Evolutionary conservation across 2,888 invertebrate species (phyloP), one percentile per base, ranked within the genome.

Genomic region (Tenthredo distinguenda): DNA sequence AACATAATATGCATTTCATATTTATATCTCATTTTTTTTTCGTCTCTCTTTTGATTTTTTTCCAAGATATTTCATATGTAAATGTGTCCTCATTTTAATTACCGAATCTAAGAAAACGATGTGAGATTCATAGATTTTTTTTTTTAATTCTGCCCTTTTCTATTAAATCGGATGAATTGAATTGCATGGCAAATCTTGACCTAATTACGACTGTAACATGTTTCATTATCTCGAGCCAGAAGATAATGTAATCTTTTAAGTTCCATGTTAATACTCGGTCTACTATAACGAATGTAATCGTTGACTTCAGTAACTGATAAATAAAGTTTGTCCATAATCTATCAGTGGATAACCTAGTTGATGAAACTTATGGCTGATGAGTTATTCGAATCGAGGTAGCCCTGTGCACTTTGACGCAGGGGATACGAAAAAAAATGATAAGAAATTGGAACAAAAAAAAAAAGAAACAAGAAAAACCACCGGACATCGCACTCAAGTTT

Each of bases 1-100:
- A 84, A 87, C 79, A 85, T 86, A 85, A 79, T 76, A 87, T 83
- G 83, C 83, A 83, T 83, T 83, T 47, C 26, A 47, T 31, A 47
- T 47, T 71, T 31, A 37, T 26, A 62, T 26, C 62, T 62, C n/a
- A 37, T 65, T 65, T 10, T 65, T 15, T 77, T 12, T 77, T 26
- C 15, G 26, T 4, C 37, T 18, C 12, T 58, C 5, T 81, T 62
- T 37, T 58, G 9, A 1, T 34, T 26, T 15, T 31, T 31, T 31
- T 50, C 26, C 26, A 47, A 12, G 0, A 50, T 50, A n/a, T 72
- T 72, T 72, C 72, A 43, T 55, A 55, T 7, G 50, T 10, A 50
- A 50, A 50, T 50, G 55, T 55, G n/a, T n/a, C n/a, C 4, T n/a
- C 1, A n/a, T 55, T 55, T 0, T 1, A n/a, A 7, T 55, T 55